These are phyloP conservation scores for Tarsius wallacei DNA, from an alignment of 2,797 vertebrate genomes.

Conservation along the genomic window DNA sequence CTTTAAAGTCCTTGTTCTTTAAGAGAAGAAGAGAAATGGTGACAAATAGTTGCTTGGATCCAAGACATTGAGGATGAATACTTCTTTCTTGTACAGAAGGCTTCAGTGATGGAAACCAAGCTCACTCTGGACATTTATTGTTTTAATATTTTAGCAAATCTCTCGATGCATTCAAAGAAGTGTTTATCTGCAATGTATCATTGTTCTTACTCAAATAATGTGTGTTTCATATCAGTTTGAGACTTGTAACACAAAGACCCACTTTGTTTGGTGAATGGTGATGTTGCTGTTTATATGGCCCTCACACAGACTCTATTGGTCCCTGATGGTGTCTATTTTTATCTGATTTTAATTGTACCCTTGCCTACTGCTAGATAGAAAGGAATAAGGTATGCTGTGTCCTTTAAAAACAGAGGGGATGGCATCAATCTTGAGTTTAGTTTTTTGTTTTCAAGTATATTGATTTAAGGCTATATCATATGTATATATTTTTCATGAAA, in stretches of 20 bases:
- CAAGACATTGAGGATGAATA: accelerated
- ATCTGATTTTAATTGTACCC: too few relatives aligned
- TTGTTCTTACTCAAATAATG: background rate
- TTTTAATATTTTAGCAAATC: background rate
- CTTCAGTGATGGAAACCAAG: background rate
- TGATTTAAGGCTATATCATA: background rate
- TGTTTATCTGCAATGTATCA: background rate
- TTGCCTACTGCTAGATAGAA: background rate
- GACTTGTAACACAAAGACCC: background rate
- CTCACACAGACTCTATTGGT: accelerated
- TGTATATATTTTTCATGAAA: background rate
- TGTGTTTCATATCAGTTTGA: background rate
- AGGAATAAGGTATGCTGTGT: accelerated
- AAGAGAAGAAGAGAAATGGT: background rate
- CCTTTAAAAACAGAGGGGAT: background rate
- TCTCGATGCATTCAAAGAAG: background rate
- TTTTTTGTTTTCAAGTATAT: background rate
- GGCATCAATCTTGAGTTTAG: accelerated
- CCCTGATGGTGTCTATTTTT: accelerated
- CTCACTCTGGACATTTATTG: background rate
- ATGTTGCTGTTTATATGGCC: accelerated
- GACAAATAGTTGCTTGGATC: background rate
- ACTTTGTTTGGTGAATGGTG: accelerated
- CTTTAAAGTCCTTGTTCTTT: background rate
- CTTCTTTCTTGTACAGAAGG: background rate